Evolutionary conservation across 2,797 vertebrate genomes (phyloP).

Genomic region (Australoheros facetus): DNA sequence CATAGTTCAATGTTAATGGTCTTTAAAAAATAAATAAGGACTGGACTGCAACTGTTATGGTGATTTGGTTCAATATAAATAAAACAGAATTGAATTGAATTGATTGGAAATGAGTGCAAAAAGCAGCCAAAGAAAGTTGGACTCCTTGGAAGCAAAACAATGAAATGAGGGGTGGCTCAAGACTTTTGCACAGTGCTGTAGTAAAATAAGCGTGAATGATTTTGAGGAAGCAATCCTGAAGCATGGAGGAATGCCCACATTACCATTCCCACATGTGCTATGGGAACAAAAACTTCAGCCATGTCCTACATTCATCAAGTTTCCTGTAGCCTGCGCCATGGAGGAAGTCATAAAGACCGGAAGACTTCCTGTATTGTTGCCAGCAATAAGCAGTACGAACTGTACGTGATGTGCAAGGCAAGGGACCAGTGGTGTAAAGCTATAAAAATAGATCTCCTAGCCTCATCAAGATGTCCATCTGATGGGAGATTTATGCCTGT

Average conservation of each 20-base stretch:
- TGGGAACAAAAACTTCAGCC: constrained; percentile 64
- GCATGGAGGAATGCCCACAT: constrained; percentile 29
- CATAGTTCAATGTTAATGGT: too few relatives aligned
- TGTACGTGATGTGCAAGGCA: constrained; percentile 8
- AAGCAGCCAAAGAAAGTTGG: not conserved
- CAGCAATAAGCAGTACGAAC: constrained; percentile 32
- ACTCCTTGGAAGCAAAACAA: not conserved
- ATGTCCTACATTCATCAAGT: constrained; percentile 51
- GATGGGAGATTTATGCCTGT: not conserved
- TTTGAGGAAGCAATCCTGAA: constrained; percentile 55
- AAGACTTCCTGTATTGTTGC: constrained; percentile 82
- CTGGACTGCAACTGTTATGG: too few relatives aligned
- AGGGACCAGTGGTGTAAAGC: constrained; percentile 23
- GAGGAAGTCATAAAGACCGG: constrained; percentile 83
- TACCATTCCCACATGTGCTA: constrained; percentile 65
- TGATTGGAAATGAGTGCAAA: not conserved
- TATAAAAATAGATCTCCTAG: constrained; percentile 32
- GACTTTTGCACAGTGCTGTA: not conserved
- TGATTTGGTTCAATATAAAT: too few relatives aligned
- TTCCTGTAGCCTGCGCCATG: constrained; percentile 70
- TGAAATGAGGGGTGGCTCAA: not conserved
- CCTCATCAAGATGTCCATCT: not conserved
- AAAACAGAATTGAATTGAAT: too few relatives aligned
- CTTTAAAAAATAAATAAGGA: too few relatives aligned
- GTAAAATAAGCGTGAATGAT: constrained; percentile 12